A percentile compares a stretch with the other conserved stretches of the same genome.
These are phyloP conservation scores for Crossocerus cetratus DNA, from an alignment of 2,888 invertebrate genomes.

Conservation along the genomic window DNA sequence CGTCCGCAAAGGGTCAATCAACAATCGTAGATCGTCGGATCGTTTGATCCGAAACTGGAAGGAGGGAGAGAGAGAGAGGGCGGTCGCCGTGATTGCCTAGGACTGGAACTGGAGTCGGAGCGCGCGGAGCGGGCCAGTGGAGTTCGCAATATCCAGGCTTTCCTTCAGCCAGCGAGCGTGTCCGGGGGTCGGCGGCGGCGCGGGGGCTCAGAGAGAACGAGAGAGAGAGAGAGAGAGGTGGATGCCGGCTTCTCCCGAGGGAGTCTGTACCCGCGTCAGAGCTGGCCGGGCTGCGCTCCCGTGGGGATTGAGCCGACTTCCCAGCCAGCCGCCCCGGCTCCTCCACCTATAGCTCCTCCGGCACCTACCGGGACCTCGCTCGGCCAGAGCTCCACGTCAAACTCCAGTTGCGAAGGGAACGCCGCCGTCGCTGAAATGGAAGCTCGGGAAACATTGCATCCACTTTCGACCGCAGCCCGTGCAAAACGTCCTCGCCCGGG, in stretches of 20 bases:
- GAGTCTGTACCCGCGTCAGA: constrained; percentile 74
- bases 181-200: constrained; percentile 14
- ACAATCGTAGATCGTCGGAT: too few species aligned
- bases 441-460: too few species aligned
- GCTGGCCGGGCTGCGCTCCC: constrained; percentile 69
- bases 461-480: too few species aligned
- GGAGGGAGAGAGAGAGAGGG: not conserved
- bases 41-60: not conserved
- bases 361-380: not conserved
- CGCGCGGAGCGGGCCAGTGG: not conserved
- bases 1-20: too few species aligned
- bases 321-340: constrained; percentile 39
- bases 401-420: too few species aligned
- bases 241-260: constrained; percentile 61
- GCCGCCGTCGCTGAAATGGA: too few species aligned
- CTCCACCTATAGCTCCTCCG: constrained; percentile 9
- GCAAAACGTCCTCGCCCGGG: too few species aligned
- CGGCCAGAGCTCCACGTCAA: too few species aligned
- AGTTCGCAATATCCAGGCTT: constrained; percentile 62
- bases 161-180: constrained; percentile 54
- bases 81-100: not conserved
- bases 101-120: not conserved
- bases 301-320: constrained; percentile 56
- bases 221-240: constrained; percentile 52
- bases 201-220: constrained; percentile 44